Evolutionary conservation across 1,140 invertebrate genomes (phyloP), one percentile per base, ranked within the genome.

Genomic region (Heterodera carotae): DNA sequence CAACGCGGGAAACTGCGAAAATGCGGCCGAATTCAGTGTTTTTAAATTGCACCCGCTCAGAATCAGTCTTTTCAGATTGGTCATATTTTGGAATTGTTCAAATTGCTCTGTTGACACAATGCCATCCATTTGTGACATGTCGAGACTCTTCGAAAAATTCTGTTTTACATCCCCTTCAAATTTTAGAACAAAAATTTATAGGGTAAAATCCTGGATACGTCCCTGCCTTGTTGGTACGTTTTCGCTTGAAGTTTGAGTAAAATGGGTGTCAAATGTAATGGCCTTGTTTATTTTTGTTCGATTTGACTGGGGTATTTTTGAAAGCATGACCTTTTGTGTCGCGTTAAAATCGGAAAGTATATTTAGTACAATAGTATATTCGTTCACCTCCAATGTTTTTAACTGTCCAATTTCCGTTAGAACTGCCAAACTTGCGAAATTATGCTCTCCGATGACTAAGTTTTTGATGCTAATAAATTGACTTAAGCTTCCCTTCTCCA

Each of bases 401-500:
- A 83, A 33, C 48, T 71, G 39, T 4, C 53, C 69, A 36, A 84
- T 77, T 71, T 84, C 82, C 39, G 7, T 59, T 7, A 85, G 53
- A 2, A 84, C 7, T 60, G 75, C 66, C 12, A 33, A 60, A 59
- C 80, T 85, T n/a, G 82, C 82, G 67, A 76, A 83, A 69, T 84
- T 84, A 66, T 84, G 83, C 25, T 84, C 84, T 25, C 83, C 83
- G 34, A 84, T 82, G 18, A 73, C n/a, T 18, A 84, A 43, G 7
- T 72, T 84, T 66, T 80, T 66, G n/a, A 84, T 62, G 8, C 29
- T 31, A 53, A 34, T 43, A 31, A 84, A 62, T 74, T 81, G 70
- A 22, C 62, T 76, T 39, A 84, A 71, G 4, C 79, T 67, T 33
- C 80, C 76, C 2, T 43, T 60, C 75, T 84, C 83, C 5, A 80